These are phyloP conservation scores for Agriopis aurantiaria DNA, from an alignment of 2,888 invertebrate genomes.

Conservation along the genomic window DNA sequence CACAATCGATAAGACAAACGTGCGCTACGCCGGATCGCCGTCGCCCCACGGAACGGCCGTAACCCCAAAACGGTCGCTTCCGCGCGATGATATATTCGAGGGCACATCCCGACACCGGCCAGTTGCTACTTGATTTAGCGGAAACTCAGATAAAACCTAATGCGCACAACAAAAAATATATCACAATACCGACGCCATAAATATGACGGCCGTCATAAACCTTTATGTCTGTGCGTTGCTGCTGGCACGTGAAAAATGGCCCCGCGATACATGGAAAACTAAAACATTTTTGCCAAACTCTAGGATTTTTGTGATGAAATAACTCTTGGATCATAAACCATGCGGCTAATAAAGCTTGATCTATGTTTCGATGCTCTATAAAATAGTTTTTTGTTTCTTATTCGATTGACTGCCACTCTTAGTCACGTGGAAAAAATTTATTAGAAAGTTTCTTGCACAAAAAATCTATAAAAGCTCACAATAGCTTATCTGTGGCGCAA, in stretches of 20 bases:
- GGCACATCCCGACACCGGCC: constrained; percentile 85
- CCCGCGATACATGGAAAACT: constrained; percentile 69
- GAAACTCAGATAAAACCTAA: constrained; percentile 87
- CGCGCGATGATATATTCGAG: constrained; percentile 82
- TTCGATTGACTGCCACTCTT: constrained; percentile 2
- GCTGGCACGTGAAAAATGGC: constrained; percentile 84
- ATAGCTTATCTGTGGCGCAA: not conserved
- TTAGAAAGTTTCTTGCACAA: constrained; percentile 1
- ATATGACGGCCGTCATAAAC: constrained; percentile 86
- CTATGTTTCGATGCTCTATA: constrained; percentile 37
- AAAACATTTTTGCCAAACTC: constrained; percentile 58
- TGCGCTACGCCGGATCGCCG: constrained; percentile 43
- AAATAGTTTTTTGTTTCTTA: constrained; percentile 16
- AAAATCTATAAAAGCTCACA: not conserved
- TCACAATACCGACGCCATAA: constrained; percentile 85
- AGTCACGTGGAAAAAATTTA: constrained; percentile 18
- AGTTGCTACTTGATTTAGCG: constrained; percentile 87
- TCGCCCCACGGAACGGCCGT: constrained; percentile 70
- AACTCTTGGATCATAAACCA: constrained; percentile 61
- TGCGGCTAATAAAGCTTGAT: constrained; percentile 41
- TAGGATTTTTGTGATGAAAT: constrained; percentile 57
- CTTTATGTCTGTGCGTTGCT: constrained; percentile 83
- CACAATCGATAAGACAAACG: constrained; percentile 78
- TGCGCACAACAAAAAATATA: constrained; percentile 86
- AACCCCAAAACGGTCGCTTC: constrained; percentile 83